Base-by-base conservation (phyloP, 2,113 vertebrate genomes). In the Labeo catla region DNA sequence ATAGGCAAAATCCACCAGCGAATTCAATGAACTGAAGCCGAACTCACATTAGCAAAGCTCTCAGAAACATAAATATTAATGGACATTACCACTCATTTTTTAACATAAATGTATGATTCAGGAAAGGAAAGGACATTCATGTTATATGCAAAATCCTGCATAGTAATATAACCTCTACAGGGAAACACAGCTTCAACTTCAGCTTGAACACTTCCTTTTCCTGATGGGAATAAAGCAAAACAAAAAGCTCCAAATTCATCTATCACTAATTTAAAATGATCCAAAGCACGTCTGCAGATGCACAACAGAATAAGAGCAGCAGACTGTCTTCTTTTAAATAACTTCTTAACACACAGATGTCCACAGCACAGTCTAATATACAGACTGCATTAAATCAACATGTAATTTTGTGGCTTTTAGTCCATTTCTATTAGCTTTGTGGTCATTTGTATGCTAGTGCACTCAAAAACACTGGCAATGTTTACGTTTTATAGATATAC, bases 51-150 rank as follows among this genome's bases (percentile, higher is more conserved):
- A 74, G 43, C 54, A 36, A 21, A 59, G 45, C 68, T 54, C 43
- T 86, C 54, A 2, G 28, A 76, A 65, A 19, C 70, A 76, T 86
- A 72, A 66, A 76, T 28, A 76, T 82, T 83, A 70, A 76, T 83
- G 57, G 2, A 39, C 6, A 9, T 63, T 65, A 43, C 76, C 7
- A n/a, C 23, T 0, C 8, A 16, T 10, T 15, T 68, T 63, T 28
- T 50, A 8, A 68, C 45, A 52, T 50, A 68, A 70, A 70, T 52
- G 63, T 50, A 70, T 50, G 45, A 82, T 39, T 47, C 61, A 34
- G 28, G 6, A 21, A 45, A 43, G 77, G 28, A 52, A 82, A 50
- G 28, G 9, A 70, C 63, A 70, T 16, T 68, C 28, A 73, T 43
- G 49, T 83, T 43, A 83, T n/a, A 45, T 70, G 34, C 47, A 84